Conservation (phyloP, 2,888 invertebrate genomes). For the Hartigia nigra region DNA sequence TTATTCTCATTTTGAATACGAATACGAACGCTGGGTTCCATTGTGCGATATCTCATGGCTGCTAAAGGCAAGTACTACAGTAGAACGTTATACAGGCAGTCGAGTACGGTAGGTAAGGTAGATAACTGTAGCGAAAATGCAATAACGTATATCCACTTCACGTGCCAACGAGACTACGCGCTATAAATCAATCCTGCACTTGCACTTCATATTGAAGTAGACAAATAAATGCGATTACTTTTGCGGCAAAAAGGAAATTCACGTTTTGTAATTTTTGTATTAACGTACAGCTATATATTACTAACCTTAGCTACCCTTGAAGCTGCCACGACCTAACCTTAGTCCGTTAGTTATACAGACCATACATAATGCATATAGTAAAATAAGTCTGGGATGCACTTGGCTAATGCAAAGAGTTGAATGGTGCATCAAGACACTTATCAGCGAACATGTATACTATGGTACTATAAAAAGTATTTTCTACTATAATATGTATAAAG, state of each 20-base stretch:
- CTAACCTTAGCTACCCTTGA: neutral
- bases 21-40: neutral
- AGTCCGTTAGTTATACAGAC: neutral
- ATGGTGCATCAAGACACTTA: neutral
- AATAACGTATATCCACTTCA: conserved; percentile 16
- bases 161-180: conserved; percentile 29
- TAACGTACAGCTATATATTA: neutral
- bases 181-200: conserved; percentile 41
- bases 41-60: neutral
- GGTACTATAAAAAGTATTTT: neutral
- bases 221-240: neutral
- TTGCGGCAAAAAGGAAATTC: neutral
- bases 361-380: neutral
- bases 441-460: neutral
- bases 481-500: neutral
- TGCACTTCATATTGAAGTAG: conserved; percentile 31
- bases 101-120: neutral
- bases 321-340: neutral
- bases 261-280: neutral
- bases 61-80: neutral
- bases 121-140: conserved; percentile 2
- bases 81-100: neutral
- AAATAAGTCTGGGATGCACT: neutral
- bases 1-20: neutral
- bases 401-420: neutral